These are phyloP conservation scores for Coccyzus lansbergi DNA, from an alignment of 2,797 vertebrate genomes.

Conservation along the genomic window DNA sequence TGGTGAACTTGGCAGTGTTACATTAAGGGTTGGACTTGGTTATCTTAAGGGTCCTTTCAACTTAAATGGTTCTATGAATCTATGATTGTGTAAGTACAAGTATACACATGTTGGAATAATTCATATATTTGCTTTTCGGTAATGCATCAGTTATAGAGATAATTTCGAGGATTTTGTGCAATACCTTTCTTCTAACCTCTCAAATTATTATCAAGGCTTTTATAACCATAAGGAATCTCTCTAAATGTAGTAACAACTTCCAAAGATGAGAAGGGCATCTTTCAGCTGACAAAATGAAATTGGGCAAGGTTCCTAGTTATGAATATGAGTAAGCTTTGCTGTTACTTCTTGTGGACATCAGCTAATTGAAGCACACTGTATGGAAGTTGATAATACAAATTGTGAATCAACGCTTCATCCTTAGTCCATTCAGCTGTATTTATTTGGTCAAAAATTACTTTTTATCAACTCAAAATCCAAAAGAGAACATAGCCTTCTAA, in stretches of 20 bases:
- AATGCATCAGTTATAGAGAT: neutral
- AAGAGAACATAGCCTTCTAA: neutral
- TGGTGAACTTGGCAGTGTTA: too few species aligned
- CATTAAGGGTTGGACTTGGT: too few species aligned
- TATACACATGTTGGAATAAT: neutral
- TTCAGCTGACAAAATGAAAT: conserved; percentile 19
- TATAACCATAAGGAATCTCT: conserved; percentile 12
- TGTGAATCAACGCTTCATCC: neutral
- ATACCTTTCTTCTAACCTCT: neutral
- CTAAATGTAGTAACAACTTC: conserved; percentile 17
- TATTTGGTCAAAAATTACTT: conserved; percentile 24
- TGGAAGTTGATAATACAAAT: neutral
- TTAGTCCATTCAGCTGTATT: neutral
- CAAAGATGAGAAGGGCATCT: neutral
- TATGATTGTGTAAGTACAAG: neutral
- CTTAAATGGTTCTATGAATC: neutral
- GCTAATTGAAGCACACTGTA: neutral
- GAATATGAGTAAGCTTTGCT: neutral
- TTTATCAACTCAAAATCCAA: neutral
- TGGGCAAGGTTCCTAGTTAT: neutral
- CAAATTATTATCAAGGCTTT: neutral
- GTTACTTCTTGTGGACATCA: neutral
- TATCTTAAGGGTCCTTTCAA: too few species aligned
- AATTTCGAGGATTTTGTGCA: neutral
- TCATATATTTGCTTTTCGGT: neutral